phyloP scores from a whole-genome alignment of 2,888 invertebrate genomes.

The Metallyticus violacea region DNA sequence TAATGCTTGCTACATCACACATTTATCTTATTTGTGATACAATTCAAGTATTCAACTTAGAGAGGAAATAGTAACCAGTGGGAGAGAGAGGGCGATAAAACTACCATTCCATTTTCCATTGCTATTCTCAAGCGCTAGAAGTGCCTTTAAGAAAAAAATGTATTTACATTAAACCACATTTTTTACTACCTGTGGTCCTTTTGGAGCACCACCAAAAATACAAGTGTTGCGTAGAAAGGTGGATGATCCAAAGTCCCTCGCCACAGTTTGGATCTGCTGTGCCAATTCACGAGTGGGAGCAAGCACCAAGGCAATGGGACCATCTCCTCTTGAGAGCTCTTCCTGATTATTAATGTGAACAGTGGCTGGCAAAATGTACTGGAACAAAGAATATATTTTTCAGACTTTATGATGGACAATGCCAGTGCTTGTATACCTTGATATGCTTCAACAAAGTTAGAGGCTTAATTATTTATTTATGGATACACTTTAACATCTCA shows the following conservation, averaged over 20 bases:
- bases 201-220: slow-evolving; percentile 89
- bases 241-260: slow-evolving; percentile 73
- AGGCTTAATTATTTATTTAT: too few relatives aligned
- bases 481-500: too few relatives aligned
- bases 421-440: too few relatives aligned
- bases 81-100: too few relatives aligned
- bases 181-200: slow-evolving; percentile 73
- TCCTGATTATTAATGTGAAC: slow-evolving; percentile 93
- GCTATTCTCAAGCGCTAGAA: too few relatives aligned
- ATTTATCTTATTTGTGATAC: too few relatives aligned
- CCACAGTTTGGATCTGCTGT: slow-evolving; percentile 86
- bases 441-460: too few relatives aligned
- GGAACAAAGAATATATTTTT: not conserved
- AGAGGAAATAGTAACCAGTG: too few relatives aligned
- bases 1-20: too few relatives aligned
- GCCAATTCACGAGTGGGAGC: slow-evolving; percentile 88
- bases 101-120: too few relatives aligned
- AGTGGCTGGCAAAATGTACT: slow-evolving; percentile 86
- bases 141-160: not conserved
- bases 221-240: slow-evolving; percentile 79
- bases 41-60: too few relatives aligned
- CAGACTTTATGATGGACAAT: too few relatives aligned
- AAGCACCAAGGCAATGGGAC: slow-evolving; percentile 86
- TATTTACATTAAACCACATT: not conserved
- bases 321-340: slow-evolving; percentile 80